Evolutionary conservation across 2,113 vertebrate genomes (phyloP), one percentile per base, ranked within the genome.

Genomic region (Oncorhynchus gorbuscha): DNA sequence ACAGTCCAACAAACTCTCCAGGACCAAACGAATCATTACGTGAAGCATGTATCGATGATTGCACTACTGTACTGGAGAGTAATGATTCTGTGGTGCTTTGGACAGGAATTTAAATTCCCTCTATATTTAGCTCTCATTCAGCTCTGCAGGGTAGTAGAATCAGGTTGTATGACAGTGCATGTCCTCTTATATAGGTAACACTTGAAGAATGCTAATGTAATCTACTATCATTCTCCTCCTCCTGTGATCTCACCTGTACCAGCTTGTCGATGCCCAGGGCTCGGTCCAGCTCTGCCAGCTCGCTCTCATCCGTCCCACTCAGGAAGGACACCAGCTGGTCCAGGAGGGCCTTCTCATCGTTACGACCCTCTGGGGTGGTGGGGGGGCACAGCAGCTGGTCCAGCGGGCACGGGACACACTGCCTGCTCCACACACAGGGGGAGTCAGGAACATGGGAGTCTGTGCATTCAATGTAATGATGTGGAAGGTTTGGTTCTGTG

Each of bases 181-280:
- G 14, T 18, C 14, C 49, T 51, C 51, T 14, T 18, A 4, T 18
- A 55, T 14, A 55, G 13, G 5, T 55, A 55, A 55, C 51, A 5
- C 9, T 45, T 45, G 39, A 45, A 45, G 9, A 45, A 45, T 9
- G 39, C 39, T 11, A 55, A 55, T 5, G 51, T 9, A 55, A 55
- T 55, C 51, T 55, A 55, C 51, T 55, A 55, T 55, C 5, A 11
- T 55, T 28, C 48, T 58, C 28, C 14, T 0, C 3, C 3, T 24
- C 55, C 6, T 62, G 2, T 3, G 39, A 45, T 45, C 81, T 77
- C 76, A 97, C 97, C 95, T 99, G 97, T 7, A 99, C 95, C 67
- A 99, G 93, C 80, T 98, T 98, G 91, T 98, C 97, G 3, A 99
- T 98, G 14, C 97, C 97, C 51, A 98, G 93, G 0, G 97, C 97